Conservation (phyloP, 2,797 vertebrate genomes). For the Enoplosus armatus region DNA sequence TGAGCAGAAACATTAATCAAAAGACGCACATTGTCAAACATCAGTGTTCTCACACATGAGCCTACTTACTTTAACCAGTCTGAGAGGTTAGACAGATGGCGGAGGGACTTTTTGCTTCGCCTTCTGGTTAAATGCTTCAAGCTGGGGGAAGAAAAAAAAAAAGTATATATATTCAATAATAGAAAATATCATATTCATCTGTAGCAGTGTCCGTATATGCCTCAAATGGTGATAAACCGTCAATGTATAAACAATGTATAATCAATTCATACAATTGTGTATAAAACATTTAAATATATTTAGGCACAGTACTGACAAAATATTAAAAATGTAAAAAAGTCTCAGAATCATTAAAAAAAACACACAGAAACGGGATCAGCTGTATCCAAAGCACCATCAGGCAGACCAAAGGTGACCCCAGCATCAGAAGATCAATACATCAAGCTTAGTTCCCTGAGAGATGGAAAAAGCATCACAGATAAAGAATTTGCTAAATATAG, state of each 20-base stretch:
- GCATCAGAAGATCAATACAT: too few relatives aligned
- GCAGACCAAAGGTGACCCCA: too few relatives aligned
- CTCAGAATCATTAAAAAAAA: too few relatives aligned
- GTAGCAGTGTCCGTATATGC: not conserved
- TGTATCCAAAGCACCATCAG: too few relatives aligned
- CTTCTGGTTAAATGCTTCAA: slow-evolving; percentile 72
- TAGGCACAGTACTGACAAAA: not conserved
- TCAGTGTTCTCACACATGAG: not conserved
- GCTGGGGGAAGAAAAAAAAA: slow-evolving; percentile 61
- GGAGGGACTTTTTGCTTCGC: slow-evolving; percentile 42
- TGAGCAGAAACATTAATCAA: not conserved
- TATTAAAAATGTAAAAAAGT: not conserved
- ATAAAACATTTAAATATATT: not conserved
- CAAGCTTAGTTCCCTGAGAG: too few relatives aligned
- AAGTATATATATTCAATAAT: too few relatives aligned
- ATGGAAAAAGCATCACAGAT: too few relatives aligned
- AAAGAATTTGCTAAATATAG: too few relatives aligned
- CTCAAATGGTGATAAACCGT: not conserved
- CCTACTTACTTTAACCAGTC: slow-evolving; percentile 46
- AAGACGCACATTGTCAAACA: too few relatives aligned
- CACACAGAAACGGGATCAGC: too few relatives aligned
- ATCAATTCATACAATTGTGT: too few relatives aligned
- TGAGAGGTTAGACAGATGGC: not conserved
- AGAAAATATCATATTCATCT: not conserved
- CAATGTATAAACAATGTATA: not conserved